Evolutionary conservation across 2,113 vertebrate genomes (phyloP), one percentile per base, ranked within the genome.

Genomic region (Gymnorhina tibicen): DNA sequence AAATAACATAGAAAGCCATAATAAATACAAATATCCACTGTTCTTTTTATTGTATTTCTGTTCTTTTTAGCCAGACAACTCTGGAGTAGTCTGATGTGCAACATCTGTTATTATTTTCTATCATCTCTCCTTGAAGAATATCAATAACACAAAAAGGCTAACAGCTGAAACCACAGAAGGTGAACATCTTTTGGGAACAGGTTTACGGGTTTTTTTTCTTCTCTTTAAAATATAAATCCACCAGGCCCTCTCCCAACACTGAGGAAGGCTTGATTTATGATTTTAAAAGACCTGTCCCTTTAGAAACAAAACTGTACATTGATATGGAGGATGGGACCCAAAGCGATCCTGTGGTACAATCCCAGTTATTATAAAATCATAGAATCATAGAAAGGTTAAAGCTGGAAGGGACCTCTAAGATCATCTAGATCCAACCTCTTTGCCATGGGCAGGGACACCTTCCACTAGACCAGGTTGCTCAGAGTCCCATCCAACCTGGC

Each of bases 1-100:
- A 87, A 90, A 94, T 73, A 87, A 70, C 16, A 63, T 16, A 52
- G 28, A 35, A 87, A 93, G 7, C 11, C n/a, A 67, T 47, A 94
- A 85, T n/a, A 93, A 96, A 87, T 60, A 64, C 37, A 83, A 79
- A 85, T 58, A 50, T 78, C 28, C 16, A 16, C 16, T 39, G 10
- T 21, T 73, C 8, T 74, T 42, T 59, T 5, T 47, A 47, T 67
- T 74, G 23, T 19, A 68, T 42, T 78, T 80, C 27, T 56, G 9
- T 16, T 93, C 5, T 46, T 87, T 85, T 42, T 41, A 91, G 21
- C 11, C 44, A 76, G n/a, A 20, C 3, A 72, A n/a, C 10, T 75
- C 39, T 56, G 39, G 39, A 72, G 5, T 14, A 68, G 23, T 37
- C 13, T 73, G 37, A 44, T 35, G 22, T 44, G 37, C 19, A 56